phyloP scores from a whole-genome alignment of 2,797 vertebrate species.

The Sardinella longiceps region DNA sequence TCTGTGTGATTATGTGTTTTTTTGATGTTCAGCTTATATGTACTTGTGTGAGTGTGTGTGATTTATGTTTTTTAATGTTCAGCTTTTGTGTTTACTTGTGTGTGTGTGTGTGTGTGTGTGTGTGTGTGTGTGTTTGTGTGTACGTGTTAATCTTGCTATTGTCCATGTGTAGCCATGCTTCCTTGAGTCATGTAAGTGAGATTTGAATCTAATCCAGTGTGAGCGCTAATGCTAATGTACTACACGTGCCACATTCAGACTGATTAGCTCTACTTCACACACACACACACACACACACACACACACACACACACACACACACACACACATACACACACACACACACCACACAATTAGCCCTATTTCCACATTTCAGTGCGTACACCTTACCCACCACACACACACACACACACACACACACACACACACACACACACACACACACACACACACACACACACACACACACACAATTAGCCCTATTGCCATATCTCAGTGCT shows the following conservation, averaged over 20 bases:
- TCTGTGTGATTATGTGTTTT: not conserved
- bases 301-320: not conserved
- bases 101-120: too few relatives aligned
- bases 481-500: too few relatives aligned
- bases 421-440: not conserved
- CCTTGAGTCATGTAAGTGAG: not conserved
- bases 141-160: not conserved
- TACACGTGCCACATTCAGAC: not conserved
- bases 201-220: not conserved
- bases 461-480: not conserved
- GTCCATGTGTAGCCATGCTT: not conserved
- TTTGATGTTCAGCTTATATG: not conserved
- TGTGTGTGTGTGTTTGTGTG: not conserved
- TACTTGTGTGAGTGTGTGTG: too few relatives aligned
- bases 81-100: too few relatives aligned
- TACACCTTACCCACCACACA: constrained; percentile 1
- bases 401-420: constrained; percentile 14
- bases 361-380: too few relatives aligned
- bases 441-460: too few relatives aligned
- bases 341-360: too few relatives aligned
- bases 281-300: constrained; percentile 17
- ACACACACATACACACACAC: too few relatives aligned
- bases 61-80: too few relatives aligned
- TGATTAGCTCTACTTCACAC: not conserved
- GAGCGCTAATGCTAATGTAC: not conserved